These are phyloP conservation scores for Argentina silus DNA, from an alignment of 2,797 vertebrate species.

Conservation along the genomic window DNA sequence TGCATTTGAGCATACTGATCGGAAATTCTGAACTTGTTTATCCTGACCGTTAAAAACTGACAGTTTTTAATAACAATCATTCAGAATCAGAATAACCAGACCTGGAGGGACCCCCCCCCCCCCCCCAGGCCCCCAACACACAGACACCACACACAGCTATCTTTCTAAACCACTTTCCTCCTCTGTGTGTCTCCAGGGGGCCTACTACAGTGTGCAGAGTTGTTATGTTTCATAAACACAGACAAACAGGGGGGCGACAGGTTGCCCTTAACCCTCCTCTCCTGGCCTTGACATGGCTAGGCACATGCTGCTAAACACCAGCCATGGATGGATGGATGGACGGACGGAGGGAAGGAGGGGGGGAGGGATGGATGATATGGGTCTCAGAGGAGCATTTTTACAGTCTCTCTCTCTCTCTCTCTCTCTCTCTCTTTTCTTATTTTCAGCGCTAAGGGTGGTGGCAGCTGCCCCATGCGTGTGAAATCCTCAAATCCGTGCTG, in stretches of 20 bases:
- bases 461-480: slow-evolving; percentile 76
- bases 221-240: slow-evolving; percentile 70
- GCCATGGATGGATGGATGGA: slow-evolving; percentile 31
- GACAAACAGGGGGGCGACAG: slow-evolving; percentile 59
- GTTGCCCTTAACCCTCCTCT: slow-evolving; percentile 49
- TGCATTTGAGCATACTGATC: background rate
- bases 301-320: slow-evolving; percentile 70
- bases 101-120: background rate
- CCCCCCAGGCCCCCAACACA: background rate
- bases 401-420: slow-evolving; percentile 19
- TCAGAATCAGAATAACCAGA: no score
- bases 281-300: slow-evolving; percentile 52
- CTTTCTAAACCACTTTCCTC: no score
- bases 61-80: no score
- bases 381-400: slow-evolving; percentile 44
- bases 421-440: background rate
- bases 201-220: slow-evolving; percentile 41
- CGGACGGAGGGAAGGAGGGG: slow-evolving; percentile 15
- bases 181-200: background rate
- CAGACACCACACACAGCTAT: background rate
- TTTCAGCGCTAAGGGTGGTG: slow-evolving; percentile 50
- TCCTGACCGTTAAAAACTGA: no score
- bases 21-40: no score
- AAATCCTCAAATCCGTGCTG: slow-evolving; percentile 75
- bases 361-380: slow-evolving; percentile 22